Conservation (phyloP, 2,113 vertebrate species). For the Pseudois nayaur region DNA sequence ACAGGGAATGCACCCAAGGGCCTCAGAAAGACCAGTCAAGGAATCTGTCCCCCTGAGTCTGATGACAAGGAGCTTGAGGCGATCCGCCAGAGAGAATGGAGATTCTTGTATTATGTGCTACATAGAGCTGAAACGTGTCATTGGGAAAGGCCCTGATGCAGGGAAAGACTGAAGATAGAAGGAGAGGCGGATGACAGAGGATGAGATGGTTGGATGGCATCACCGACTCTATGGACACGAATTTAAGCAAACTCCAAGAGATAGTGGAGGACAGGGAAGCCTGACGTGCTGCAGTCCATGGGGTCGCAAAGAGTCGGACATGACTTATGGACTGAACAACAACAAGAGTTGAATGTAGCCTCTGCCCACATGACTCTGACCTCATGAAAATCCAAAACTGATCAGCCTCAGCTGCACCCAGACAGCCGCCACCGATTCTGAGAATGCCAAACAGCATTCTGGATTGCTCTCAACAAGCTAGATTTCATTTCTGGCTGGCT, state of each 20-base stretch:
- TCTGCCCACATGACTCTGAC: neutral
- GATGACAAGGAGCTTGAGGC: neutral
- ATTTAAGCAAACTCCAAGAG: neutral
- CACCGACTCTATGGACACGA: neutral
- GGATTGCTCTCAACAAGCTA: neutral
- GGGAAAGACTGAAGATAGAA: neutral
- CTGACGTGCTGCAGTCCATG: neutral
- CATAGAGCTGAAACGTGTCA: neutral
- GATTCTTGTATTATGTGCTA: neutral
- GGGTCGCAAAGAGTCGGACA: fast-evolving
- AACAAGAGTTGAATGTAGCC: neutral
- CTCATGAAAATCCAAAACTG: neutral
- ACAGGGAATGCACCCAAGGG: neutral
- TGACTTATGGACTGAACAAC: neutral
- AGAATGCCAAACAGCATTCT: neutral
- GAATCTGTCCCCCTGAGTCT: neutral
- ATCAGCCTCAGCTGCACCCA: no score
- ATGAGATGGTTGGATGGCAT: neutral
- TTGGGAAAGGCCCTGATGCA: neutral
- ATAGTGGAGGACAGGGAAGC: neutral
- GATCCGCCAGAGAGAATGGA: neutral
- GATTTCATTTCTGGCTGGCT: neutral
- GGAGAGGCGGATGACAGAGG: neutral
- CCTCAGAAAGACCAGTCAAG: neutral
- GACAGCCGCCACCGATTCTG: no score